Evolutionary conservation across 2,113 vertebrate genomes (phyloP), one percentile per base, ranked within the genome.

Genomic region (Thalassoma bifasciatum): DNA sequence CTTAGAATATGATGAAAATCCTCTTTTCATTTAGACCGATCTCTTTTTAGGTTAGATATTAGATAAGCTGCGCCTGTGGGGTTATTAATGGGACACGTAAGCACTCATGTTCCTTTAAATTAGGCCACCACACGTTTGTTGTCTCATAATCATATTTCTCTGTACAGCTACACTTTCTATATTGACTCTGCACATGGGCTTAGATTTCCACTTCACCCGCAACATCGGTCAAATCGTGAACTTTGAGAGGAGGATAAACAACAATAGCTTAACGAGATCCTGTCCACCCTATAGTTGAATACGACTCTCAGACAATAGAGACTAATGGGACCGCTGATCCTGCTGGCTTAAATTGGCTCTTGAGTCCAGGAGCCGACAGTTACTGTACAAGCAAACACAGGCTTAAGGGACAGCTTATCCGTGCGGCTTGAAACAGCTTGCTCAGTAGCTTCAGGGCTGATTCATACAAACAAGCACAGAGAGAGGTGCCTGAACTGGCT

Each of bases 371-470:
- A 72, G 73, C 61, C 34, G 19, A 77, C 65, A 68, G 84, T 86
- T 75, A 68, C 73, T 79, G 58, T 71, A 68, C 72, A 89, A 86
- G 79, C 75, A 85, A 81, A 79, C 66, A 65, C 2, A 36, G 23
- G 61, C 66, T 78, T 73, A 65, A 67, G 61, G 79, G 75, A 79
- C 56, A 58, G 60, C 67, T 82, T 71, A 87, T 78, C 64, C 30
- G 24, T 79, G 49, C 12, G n/a, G 56, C 42, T 68, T 72, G 49
- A 84, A 84, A 81, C 74, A 51, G 66, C 56, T 75, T 53, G 64
- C 54, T 82, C 66, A 53, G 50, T 58, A 49, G 71, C 60, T 72
- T 16, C 1, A 24, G 66, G 12, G 44, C 58, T 52, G 65, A 24
- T 44, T 37, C 38, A n/a, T 46, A 46, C 52, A 42, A 61, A 62